These are phyloP conservation scores for Cepphus grylle DNA, from an alignment of 2,113 vertebrate genomes.

Conservation along the genomic window DNA sequence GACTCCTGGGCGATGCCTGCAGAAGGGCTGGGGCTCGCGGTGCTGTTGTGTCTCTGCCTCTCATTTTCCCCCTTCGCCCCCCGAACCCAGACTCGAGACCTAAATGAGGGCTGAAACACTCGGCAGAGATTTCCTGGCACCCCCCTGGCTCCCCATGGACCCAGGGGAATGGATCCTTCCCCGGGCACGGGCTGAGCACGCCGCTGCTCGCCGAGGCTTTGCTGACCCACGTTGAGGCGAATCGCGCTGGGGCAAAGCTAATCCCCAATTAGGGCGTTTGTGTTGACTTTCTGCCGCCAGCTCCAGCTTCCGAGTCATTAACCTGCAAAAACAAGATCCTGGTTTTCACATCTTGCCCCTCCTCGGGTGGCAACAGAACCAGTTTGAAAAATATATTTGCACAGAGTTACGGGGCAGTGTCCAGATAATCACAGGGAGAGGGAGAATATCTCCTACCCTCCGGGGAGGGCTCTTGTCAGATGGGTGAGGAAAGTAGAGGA, in stretches of 20 bases:
- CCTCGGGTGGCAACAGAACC: not conserved
- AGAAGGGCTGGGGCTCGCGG: not conserved
- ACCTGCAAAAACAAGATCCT: not conserved
- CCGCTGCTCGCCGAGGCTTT: not conserved
- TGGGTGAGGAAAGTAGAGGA: not conserved
- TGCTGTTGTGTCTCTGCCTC: not conserved
- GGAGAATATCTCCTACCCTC: fast-evolving
- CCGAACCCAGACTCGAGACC: fast-evolving
- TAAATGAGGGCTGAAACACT: not conserved
- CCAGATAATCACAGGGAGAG: not conserved
- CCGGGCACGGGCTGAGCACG: fast-evolving
- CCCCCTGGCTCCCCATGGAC: fast-evolving
- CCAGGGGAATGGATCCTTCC: not conserved
- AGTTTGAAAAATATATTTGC: not conserved
- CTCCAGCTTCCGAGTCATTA: not conserved
- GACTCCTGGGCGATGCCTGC: fast-evolving
- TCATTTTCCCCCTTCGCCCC: not conserved
- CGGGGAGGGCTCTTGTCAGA: fast-evolving
- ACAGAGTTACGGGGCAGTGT: not conserved
- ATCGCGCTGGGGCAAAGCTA: not conserved
- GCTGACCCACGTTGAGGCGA: not conserved
- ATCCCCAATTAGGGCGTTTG: not conserved
- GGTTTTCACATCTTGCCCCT: not conserved
- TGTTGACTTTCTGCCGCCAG: not conserved
- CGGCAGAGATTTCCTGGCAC: not conserved